Base-by-base conservation (phyloP, 2,113 vertebrate species). In the Podarcis raffonei region DNA sequence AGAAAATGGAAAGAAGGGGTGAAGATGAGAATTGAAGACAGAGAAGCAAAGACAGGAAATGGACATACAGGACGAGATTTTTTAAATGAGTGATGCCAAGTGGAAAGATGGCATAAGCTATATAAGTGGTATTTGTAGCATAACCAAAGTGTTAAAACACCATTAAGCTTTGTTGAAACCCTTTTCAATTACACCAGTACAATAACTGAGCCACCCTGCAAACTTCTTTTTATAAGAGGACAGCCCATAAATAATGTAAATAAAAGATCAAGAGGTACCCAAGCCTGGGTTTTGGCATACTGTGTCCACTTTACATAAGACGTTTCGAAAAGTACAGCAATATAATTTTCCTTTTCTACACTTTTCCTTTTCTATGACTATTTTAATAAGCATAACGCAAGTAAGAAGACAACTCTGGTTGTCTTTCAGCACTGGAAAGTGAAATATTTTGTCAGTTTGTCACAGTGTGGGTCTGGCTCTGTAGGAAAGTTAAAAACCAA, bases 401-500 rank as follows among this genome's bases (percentile, higher is more conserved):
- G 20, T 76, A 53, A 75, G 32, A 57, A 76, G 53, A 37, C 71
- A 62, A 62, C 13, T 9, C 32, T 75, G 53, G 53, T 76, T 85
- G 32, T n/a, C n/a, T 27, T 35, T 59, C 48, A 74, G 3, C 48
- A 35, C 5, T 27, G 48, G 59, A 59, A 75, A 25, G 53, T 18
- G 35, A 84, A 57, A 85, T 48, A 75, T 75, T 85, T 57, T 85
- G 71, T 37, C 83, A 62, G n/a, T 59, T 72, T 85, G 42, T 85
- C 83, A 85, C n/a, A 75, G 23, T 59, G 53, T 35, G 42, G 27
- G 30, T 11, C 69, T 85, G 53, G 83, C 71, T 75, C 71, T 37
- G 32, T 27, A 85, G 53, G 69, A 35, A 76, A 85, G 32, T 77
- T 8, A 62, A 85, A 85, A 62, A 62, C 23, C 32, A 65, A n/a